Percentiles rank a stretch among this genome's conserved stretches.
Conservation (phyloP, 2,113 vertebrate genomes). For the Pachypanchax playfairii region DNA sequence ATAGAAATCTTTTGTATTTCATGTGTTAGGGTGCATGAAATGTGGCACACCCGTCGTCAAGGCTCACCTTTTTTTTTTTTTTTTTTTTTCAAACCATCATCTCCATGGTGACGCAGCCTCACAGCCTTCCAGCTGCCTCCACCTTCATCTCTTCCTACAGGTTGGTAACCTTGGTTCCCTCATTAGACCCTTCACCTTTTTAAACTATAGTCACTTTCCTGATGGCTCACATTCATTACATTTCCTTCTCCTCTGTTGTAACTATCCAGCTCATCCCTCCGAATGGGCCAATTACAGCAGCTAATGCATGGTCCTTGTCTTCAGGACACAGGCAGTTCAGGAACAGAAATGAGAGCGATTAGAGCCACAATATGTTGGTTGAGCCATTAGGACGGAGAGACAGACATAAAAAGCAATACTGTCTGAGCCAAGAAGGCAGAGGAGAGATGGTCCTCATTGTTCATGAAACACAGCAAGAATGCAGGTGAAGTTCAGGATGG, state of each 20-base stretch:
- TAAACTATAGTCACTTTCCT: conserved; percentile 20
- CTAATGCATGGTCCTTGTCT: conserved; percentile 45
- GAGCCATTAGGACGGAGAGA: conserved; percentile 48
- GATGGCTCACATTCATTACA: conserved; percentile 32
- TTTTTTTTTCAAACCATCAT: conserved; percentile 54
- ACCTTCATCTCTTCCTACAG: conserved; percentile 45
- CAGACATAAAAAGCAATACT: conserved; percentile 12
- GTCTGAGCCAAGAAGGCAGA: conserved; percentile 15
- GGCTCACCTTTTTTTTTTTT: conserved; percentile 61
- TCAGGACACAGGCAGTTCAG: conserved; percentile 36
- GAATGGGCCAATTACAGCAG: conserved; percentile 58
- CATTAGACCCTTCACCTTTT: conserved; percentile 27
- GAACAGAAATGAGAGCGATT: conserved; percentile 41
- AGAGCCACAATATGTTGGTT: conserved; percentile 34
- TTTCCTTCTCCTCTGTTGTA: conserved; percentile 17
- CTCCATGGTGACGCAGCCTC: conserved; percentile 73
- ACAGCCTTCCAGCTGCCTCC: conserved; percentile 43
- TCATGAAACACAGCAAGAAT: conserved; percentile 28
- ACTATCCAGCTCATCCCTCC: conserved; percentile 30
- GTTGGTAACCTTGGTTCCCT: conserved; percentile 34
- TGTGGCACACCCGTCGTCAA: conserved; percentile 63
- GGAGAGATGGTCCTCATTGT: conserved; percentile 29
- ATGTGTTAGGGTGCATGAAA: conserved; percentile 21
- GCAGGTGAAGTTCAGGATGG: conserved; percentile 18
- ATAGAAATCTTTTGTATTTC: conserved; percentile 1